A percentile compares a stretch with the other conserved stretches of the same genome.
Conservation (phyloP, 92 coral and sea anemone species). For the Heliopora coerulea region DNA sequence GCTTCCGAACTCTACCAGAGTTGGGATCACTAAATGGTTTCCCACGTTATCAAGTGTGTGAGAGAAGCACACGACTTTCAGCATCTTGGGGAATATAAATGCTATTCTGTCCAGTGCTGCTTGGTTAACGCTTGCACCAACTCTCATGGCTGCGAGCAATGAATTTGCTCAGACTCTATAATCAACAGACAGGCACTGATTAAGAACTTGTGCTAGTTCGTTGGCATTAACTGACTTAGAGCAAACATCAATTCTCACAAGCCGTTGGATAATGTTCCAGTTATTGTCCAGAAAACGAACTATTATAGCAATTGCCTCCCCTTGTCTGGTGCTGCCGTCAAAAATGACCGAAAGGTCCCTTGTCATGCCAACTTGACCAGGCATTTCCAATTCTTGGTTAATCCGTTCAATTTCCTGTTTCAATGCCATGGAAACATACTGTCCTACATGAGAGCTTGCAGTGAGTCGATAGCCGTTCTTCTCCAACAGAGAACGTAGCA, state of each 20-base stretch:
- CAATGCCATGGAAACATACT: constrained; percentile 51
- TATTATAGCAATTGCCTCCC: constrained; percentile 31
- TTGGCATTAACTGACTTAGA: too few species aligned
- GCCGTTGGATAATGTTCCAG: too few species aligned
- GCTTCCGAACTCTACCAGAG: constrained; percentile 43
- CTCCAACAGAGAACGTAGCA: too few species aligned
- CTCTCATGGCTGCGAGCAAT: constrained; percentile 60
- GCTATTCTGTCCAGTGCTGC: constrained; percentile 43
- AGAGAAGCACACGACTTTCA: constrained; percentile 49
- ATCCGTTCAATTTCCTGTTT: constrained; percentile 56
- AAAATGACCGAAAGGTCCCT: constrained; percentile 54
- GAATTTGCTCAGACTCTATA: constrained; percentile 46
- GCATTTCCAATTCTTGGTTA: constrained; percentile 48
- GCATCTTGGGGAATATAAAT: constrained; percentile 47
- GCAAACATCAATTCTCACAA: too few species aligned
- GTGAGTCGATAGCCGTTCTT: too few species aligned
- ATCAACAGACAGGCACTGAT: constrained; percentile 29
- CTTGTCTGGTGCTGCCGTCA: constrained; percentile 44
- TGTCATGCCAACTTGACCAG: constrained; percentile 50
- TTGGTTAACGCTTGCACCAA: constrained; percentile 63
- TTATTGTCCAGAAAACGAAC: constrained; percentile 21
- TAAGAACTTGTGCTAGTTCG: too few species aligned
- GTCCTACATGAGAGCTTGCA: constrained; percentile 51
- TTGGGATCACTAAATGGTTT: constrained; percentile 39
- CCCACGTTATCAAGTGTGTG: constrained; percentile 58